phyloP scores from a whole-genome alignment of 2,113 vertebrate genomes.

The Zosterops japonicus region DNA sequence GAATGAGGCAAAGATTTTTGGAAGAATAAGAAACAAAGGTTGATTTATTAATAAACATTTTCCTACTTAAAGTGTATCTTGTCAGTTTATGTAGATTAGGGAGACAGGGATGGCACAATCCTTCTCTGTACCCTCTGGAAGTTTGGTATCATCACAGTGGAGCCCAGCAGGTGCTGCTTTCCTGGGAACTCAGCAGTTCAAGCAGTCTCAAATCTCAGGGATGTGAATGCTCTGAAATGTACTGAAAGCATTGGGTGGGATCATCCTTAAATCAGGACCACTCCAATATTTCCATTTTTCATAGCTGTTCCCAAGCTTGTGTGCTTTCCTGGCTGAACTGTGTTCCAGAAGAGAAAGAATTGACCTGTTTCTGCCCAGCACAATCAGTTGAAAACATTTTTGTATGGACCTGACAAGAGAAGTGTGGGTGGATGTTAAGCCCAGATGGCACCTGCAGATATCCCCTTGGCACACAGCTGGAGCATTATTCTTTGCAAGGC shows the following conservation, averaged over 20 bases:
- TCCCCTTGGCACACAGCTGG: not conserved
- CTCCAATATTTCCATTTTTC: not conserved
- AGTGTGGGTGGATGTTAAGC: slow-evolving; percentile 35
- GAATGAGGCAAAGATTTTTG: not conserved
- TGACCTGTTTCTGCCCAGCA: not conserved
- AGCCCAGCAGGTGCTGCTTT: not conserved
- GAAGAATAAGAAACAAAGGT: not conserved
- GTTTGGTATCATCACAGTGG: not conserved
- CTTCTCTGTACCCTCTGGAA: not conserved
- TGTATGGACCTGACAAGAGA: not conserved
- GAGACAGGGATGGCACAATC: not conserved
- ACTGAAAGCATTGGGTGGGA: not conserved
- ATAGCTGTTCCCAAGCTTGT: not conserved
- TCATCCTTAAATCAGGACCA: not conserved
- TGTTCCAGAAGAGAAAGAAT: slow-evolving; percentile 20
- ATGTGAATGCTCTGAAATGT: accelerated
- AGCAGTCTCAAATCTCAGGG: not conserved
- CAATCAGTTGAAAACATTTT: not conserved
- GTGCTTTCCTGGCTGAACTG: not conserved
- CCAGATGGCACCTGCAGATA: slow-evolving; percentile 55
- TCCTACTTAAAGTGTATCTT: not conserved
- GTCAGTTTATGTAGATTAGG: not conserved
- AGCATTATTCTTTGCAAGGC: slow-evolving; percentile 29
- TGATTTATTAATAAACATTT: not conserved
- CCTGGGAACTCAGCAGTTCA: not conserved